Conservation (phyloP, 1,140 invertebrate species). For the Bombus superbus region DNA sequence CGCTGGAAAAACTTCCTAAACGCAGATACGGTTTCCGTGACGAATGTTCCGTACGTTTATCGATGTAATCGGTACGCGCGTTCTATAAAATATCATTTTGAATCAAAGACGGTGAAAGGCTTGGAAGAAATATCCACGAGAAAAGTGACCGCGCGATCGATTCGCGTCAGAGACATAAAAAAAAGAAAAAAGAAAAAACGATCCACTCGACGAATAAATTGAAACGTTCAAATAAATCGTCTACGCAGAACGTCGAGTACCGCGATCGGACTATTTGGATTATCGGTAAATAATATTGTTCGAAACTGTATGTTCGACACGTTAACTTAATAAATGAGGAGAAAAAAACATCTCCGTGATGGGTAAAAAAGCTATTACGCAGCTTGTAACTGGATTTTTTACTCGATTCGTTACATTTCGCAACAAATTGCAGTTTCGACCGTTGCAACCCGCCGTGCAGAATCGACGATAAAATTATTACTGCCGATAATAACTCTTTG, state of each 20-base stretch:
- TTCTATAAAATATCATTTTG: constrained; percentile 34
- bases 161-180: no score
- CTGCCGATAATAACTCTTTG: no score
- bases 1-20: not conserved
- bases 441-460: not conserved
- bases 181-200: no score
- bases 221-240: no score
- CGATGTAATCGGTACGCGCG: constrained; percentile 29
- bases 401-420: not conserved
- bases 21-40: not conserved
- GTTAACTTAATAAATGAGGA: no score
- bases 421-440: not conserved
- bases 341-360: not conserved
- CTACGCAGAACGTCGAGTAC: no score
- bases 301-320: no score
- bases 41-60: not conserved
- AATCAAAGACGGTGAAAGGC: no score
- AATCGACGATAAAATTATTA: not conserved
- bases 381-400: not conserved
- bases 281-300: not conserved
- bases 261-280: not conserved
- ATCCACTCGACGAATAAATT: no score
- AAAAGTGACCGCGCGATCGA: no score
- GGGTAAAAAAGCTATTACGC: not conserved
- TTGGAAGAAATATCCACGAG: no score